Percentiles rank a stretch among this genome's conserved stretches.
phyloP scores from a whole-genome alignment of 2,113 vertebrate species.

The Phocoena sinus region DNA sequence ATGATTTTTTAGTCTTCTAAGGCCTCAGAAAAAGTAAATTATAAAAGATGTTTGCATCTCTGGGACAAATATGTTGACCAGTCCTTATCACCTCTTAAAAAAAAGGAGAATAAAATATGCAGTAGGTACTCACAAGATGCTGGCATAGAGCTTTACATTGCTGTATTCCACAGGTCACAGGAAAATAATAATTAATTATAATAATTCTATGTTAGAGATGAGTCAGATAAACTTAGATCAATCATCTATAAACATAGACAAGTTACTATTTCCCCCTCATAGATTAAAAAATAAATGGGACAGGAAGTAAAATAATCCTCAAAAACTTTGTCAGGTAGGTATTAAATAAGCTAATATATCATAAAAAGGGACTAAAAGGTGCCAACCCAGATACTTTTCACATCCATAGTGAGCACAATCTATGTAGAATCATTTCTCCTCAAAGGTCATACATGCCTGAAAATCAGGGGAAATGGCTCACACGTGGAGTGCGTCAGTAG shows the following conservation, averaged over 20 bases:
- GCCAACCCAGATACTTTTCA: background rate
- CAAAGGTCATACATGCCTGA: background rate
- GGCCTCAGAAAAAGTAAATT: background rate
- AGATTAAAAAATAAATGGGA: background rate
- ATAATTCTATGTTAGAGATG: background rate
- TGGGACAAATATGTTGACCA: background rate
- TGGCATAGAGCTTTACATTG: background rate
- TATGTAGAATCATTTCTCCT: background rate
- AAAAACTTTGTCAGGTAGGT: background rate
- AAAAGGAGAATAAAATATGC: background rate
- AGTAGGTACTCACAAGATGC: background rate
- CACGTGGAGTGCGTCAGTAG: constrained; percentile 15
- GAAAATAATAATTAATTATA: background rate
- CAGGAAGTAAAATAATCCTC: background rate
- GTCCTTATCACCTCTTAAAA: background rate
- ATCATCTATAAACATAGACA: background rate
- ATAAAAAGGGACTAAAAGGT: background rate
- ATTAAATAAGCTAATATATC: background rate
- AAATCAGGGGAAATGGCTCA: constrained; percentile 38
- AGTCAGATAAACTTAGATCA: background rate
- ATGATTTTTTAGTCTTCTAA: background rate
- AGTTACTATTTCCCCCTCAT: background rate
- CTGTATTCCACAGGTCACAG: background rate
- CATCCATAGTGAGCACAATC: background rate
- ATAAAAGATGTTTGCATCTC: background rate